Evolutionary conservation across 2,888 invertebrate species (phyloP).

Genomic region (Coelogynopora nodosa): DNA sequence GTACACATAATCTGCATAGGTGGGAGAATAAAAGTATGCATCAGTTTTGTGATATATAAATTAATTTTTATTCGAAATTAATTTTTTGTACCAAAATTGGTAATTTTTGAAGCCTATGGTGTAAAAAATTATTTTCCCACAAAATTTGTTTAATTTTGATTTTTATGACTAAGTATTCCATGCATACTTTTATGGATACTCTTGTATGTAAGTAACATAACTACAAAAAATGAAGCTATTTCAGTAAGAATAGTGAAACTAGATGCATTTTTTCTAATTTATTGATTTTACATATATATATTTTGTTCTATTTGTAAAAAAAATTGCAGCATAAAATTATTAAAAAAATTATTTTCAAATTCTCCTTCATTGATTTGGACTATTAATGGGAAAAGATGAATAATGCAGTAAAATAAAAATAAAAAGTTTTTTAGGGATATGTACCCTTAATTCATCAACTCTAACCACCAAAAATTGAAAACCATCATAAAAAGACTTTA

Average conservation of each 20-base stretch:
- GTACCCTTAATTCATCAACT: neutral
- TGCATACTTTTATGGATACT: neutral
- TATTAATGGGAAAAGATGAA: neutral
- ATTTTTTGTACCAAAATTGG: neutral
- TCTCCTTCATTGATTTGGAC: neutral
- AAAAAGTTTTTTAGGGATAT: neutral
- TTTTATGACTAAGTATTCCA: neutral
- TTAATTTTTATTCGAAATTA: neutral
- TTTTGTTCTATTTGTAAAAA: neutral
- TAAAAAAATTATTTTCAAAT: neutral
- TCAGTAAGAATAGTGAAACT: neutral
- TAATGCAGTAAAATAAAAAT: neutral
- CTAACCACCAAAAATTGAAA: too few relatives aligned
- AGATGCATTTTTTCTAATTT: neutral
- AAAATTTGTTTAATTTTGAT: neutral
- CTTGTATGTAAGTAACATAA: neutral
- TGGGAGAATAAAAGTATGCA: neutral
- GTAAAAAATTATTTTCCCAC: neutral
- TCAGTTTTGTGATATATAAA: neutral
- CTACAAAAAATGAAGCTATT: neutral
- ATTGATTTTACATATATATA: neutral
- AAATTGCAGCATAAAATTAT: neutral
- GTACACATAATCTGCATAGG: neutral
- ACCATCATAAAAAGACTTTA: too few relatives aligned
- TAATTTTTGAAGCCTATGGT: neutral